These are phyloP conservation scores for Drosophila asahinai DNA, from an alignment of 1,140 invertebrate genomes.

Conservation along the genomic window DNA sequence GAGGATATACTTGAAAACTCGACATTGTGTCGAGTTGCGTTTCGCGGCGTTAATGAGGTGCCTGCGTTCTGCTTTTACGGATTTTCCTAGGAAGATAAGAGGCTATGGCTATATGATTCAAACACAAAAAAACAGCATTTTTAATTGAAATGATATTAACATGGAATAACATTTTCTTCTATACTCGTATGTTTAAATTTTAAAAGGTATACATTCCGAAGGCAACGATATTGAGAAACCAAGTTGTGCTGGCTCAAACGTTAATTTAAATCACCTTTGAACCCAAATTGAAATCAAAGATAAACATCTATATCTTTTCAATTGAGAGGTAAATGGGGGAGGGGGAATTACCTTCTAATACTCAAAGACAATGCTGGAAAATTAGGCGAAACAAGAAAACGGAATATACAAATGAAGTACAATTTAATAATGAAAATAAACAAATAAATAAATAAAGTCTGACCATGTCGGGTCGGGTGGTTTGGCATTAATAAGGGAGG, in stretches of 20 bases:
- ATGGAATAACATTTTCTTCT: background rate
- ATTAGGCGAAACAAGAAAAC: conserved; percentile 40
- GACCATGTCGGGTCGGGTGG: conserved; percentile 22
- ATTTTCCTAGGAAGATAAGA: conserved; percentile 12
- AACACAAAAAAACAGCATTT: background rate
- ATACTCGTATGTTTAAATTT: background rate
- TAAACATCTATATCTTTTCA: background rate
- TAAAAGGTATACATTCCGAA: background rate
- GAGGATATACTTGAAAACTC: conserved; percentile 66
- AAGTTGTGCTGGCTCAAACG: too few relatives aligned
- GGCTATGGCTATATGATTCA: background rate
- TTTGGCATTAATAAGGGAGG: conserved; percentile 6
- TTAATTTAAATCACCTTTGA: conserved; percentile 26
- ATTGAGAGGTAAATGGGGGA: too few relatives aligned
- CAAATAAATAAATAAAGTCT: conserved; percentile 59
- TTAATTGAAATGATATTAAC: conserved; percentile 7
- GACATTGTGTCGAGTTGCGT: conserved; percentile 67
- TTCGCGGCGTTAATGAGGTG: conserved; percentile 73
- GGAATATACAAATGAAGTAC: conserved; percentile 65
- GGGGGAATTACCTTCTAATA: background rate
- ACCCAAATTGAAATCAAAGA: conserved; percentile 4
- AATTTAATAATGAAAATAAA: conserved; percentile 75
- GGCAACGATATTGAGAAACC: background rate
- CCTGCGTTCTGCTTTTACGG: conserved; percentile 9
- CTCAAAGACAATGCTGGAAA: background rate